Evolutionary conservation across 2,888 invertebrate species (phyloP).

Genomic region (Philaethria dido): DNA sequence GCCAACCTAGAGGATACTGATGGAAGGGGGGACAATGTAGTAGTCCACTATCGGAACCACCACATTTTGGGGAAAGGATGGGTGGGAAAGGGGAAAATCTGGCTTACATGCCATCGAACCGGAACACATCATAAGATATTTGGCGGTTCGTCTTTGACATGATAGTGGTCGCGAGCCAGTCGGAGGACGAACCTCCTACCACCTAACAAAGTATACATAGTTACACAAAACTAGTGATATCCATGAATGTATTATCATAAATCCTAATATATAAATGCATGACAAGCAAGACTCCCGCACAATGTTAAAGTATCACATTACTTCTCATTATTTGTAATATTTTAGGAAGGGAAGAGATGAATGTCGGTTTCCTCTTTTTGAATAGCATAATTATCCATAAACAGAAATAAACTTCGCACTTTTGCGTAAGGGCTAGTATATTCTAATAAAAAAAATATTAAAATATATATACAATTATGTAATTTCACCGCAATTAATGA

Average conservation of each 20-base stretch:
- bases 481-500: not conserved
- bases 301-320: conserved; percentile 23
- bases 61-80: too few species aligned
- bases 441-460: not conserved
- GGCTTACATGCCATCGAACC: too few species aligned
- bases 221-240: not conserved
- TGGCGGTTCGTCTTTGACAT: too few species aligned
- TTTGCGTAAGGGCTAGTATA: not conserved
- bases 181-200: too few species aligned
- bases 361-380: conserved; percentile 25
- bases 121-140: too few species aligned
- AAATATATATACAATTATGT: not conserved
- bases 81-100: too few species aligned
- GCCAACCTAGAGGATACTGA: too few species aligned
- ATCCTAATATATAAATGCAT: not conserved
- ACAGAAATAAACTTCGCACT: conserved; percentile 16
- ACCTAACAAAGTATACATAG: too few species aligned
- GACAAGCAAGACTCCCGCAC: not conserved
- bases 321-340: conserved; percentile 28
- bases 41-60: too few species aligned
- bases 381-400: conserved; percentile 25
- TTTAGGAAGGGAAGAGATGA: conserved; percentile 18
- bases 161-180: too few species aligned
- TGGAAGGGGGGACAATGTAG: too few species aligned
- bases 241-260: not conserved